Evolutionary conservation across 1,140 invertebrate genomes (phyloP), one percentile per base, ranked within the genome.

Genomic region (Caenorhabditis remanei): DNA sequence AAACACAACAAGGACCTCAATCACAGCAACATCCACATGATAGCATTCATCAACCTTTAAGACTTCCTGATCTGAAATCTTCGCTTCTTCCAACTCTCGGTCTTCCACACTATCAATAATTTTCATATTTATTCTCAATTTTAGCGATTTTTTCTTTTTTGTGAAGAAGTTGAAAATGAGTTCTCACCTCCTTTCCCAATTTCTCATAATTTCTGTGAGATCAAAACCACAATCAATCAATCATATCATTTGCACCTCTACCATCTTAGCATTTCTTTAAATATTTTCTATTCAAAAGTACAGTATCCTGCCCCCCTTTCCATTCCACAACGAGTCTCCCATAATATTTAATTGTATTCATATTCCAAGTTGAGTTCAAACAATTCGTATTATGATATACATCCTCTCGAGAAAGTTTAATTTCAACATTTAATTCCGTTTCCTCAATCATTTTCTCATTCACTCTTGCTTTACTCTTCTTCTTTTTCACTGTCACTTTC

Each of bases 91-190:
- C 71, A 50, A 50, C 46, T 32, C 71, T 79, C 46, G 71, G 71
- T 50, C 46, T 79, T 11, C 71, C 71, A 8, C 71, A 79, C 53
- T 79, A 79, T 79, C 71, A 48, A 14, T 79, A 14, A 79, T 50
- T 71, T 63, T 79, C 71, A 79, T 79, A 79, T 79, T 79, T 79
- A 71, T n/a, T n/a, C 56, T n/a, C 16, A 21, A 58, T 63, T 63
- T 8, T 63, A 32, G 8, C 5, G 24, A 21, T 63, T 32, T 21
- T 8, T 11, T 53, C 11, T 16, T 11, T 11, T n/a, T 53, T 8
- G 9, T 53, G 2, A 53, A 53, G 16, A 53, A 11, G 13, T 53
- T 61, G 14, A 61, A 21, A 61, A n/a, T 24, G 21, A 32, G 32
- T 32, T 32, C 32, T 32, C 32, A 32, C 19, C 21, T n/a, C 19